Conservation (phyloP, 2,797 vertebrate species). For the Urocyon cinereoargenteus region DNA sequence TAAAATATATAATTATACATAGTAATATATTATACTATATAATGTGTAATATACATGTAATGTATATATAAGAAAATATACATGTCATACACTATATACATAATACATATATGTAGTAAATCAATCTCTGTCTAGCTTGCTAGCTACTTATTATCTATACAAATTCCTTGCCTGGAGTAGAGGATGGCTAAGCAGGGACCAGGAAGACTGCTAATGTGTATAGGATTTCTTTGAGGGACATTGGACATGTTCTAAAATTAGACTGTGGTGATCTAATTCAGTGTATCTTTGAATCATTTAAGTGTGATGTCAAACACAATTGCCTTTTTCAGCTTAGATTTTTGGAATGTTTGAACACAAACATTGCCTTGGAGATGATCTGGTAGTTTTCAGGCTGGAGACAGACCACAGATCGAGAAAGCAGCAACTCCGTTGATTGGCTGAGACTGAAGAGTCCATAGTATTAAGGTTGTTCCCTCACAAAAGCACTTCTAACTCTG, state of each 20-base stretch:
- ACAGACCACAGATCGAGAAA: background rate
- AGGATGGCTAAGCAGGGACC: background rate
- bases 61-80: background rate
- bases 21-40: background rate
- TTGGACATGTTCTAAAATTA: conserved; percentile 23
- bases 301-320: background rate
- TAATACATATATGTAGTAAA: background rate
- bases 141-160: background rate
- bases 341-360: background rate
- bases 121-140: background rate
- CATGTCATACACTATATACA: background rate
- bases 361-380: background rate
- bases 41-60: background rate
- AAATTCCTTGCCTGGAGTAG: background rate
- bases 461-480: background rate
- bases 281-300: background rate
- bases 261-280: background rate
- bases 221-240: background rate
- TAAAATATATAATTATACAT: background rate
- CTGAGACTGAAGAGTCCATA: background rate
- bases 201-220: background rate
- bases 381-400: background rate
- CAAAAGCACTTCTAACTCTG: background rate
- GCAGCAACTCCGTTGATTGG: background rate
- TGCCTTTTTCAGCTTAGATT: background rate